Evolutionary conservation across 2,888 invertebrate species (phyloP).

Genomic region (Temnothorax unifasciatus): DNA sequence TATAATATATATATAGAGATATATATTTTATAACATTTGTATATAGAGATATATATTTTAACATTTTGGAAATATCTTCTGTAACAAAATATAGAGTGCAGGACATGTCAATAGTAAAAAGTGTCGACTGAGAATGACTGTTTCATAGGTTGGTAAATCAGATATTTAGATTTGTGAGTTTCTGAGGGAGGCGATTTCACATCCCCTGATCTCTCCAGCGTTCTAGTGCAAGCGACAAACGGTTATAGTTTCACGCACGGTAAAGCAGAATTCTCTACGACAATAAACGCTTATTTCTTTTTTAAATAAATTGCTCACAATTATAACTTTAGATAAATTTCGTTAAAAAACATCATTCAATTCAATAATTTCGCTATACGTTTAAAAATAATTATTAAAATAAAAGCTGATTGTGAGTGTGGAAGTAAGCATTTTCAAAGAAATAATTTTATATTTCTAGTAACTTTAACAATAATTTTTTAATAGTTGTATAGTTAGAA

Average conservation of each 20-base stretch:
- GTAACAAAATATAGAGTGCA: slow-evolving; percentile 12
- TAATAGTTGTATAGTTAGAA: not conserved
- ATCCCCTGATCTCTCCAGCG: not conserved
- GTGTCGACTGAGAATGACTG: not conserved
- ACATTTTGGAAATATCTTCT: not conserved
- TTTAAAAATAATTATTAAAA: slow-evolving; percentile 22
- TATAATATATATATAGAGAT: not conserved
- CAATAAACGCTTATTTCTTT: not conserved
- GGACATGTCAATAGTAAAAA: slow-evolving; percentile 22
- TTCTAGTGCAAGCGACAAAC: not conserved
- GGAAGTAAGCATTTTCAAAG: not conserved
- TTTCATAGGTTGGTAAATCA: slow-evolving; percentile 33
- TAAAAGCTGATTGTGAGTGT: not conserved
- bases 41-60: not conserved
- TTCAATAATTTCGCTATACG: not conserved
- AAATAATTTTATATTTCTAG: not conserved
- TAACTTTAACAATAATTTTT: not conserved
- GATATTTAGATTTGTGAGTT: not conserved
- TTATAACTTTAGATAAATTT: not conserved
- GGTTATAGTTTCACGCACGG: slow-evolving; percentile 12
- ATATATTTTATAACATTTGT: not conserved
- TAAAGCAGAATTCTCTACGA: not conserved
- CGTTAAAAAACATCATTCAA: not conserved
- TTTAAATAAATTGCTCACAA: not conserved
- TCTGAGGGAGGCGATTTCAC: not conserved